Percentiles rank a stretch among this genome's conserved stretches.
Evolutionary conservation across 30 jellyfish, hydroid and myxozoan genomes (phyloP).

Genomic region (Nemopilema nomurai): DNA sequence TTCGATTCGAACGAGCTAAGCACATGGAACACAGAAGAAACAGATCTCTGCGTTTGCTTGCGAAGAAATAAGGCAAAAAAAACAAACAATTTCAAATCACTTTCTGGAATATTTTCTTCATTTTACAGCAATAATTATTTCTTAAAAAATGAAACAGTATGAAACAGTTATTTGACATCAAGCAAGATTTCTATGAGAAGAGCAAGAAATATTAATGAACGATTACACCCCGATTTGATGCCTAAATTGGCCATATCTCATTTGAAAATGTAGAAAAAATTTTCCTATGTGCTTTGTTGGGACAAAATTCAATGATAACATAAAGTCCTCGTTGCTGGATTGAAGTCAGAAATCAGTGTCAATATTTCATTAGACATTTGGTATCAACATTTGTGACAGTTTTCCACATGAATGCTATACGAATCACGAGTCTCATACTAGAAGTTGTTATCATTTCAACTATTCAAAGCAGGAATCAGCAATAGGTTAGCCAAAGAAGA

Average conservation of each 20-base stretch:
- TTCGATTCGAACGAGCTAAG: too few relatives aligned
- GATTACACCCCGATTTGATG: background rate
- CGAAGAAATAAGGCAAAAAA: background rate
- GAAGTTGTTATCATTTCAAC: too few relatives aligned
- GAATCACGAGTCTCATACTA: too few relatives aligned
- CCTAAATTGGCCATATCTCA: background rate
- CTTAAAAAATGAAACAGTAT: slow-evolving; percentile 23
- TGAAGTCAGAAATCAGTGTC: too few relatives aligned
- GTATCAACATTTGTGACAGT: too few relatives aligned
- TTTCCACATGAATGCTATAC: too few relatives aligned
- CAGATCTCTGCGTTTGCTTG: background rate
- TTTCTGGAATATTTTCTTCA: slow-evolving; percentile 27
- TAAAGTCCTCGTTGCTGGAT: too few relatives aligned
- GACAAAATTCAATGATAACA: too few relatives aligned
- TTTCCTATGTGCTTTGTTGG: background rate
- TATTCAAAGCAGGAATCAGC: too few relatives aligned
- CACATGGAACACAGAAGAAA: too few relatives aligned
- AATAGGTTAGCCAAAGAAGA: too few relatives aligned
- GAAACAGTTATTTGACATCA: slow-evolving; percentile 15
- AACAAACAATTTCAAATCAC: background rate
- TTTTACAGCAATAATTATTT: slow-evolving; percentile 28
- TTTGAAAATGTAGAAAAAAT: background rate
- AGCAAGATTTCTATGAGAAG: background rate
- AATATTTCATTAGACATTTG: too few relatives aligned
- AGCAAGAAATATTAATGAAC: background rate